Percentiles rank a stretch among this genome's conserved stretches.
These are phyloP conservation scores for Ectemnius continuus DNA, from an alignment of 2,888 invertebrate species.

Conservation along the genomic window DNA sequence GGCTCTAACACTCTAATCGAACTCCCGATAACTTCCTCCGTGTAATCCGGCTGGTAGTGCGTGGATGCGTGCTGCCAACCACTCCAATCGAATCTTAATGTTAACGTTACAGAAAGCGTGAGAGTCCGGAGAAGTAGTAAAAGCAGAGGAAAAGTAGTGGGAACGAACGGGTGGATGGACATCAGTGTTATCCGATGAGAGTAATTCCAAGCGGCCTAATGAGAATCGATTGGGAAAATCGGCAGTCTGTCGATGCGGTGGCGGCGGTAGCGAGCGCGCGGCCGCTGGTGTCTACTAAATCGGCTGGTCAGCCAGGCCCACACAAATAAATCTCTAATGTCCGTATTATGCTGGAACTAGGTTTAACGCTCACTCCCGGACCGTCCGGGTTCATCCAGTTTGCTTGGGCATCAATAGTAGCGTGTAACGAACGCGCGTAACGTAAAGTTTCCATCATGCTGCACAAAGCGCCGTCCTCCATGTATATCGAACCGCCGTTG, in stretches of 20 bases:
- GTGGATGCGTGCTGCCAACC: no score
- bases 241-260: neutral
- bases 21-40: conserved; percentile 2
- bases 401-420: conserved; percentile 50
- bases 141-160: no score
- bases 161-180: no score
- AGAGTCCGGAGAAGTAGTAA: no score
- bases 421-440: conserved; percentile 53
- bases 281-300: neutral
- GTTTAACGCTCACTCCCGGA: conserved; percentile 26
- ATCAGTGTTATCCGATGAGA: no score
- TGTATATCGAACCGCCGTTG: conserved; percentile 53
- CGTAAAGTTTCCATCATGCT: conserved; percentile 55
- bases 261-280: neutral
- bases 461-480: conserved; percentile 48
- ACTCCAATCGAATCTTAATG: no score
- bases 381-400: conserved; percentile 50
- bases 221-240: conserved; percentile 1
- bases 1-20: conserved; percentile 5
- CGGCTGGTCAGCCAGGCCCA: conserved; percentile 3
- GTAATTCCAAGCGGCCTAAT: no score
- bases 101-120: no score
- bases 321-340: conserved; percentile 45
- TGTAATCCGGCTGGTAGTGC: no score
- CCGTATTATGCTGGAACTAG: conserved; percentile 34